Percentiles rank a stretch among this genome's conserved stretches.
Conservation (phyloP, 2,113 vertebrate species). For the Crotalus horridus region DNA sequence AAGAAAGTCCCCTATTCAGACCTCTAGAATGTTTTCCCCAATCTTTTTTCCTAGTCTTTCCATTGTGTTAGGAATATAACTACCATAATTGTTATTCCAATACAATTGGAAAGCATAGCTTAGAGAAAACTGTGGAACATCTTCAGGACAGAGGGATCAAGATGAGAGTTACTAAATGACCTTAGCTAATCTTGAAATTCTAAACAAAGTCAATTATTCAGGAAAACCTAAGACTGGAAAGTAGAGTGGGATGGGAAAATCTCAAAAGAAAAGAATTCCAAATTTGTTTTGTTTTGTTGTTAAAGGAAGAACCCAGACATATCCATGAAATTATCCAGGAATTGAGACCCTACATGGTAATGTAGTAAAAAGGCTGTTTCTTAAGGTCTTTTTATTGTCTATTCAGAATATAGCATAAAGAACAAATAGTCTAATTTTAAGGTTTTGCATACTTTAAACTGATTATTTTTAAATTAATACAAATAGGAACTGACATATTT, state of each 20-base stretch:
- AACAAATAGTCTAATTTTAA: not conserved
- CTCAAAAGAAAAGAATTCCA: not conserved
- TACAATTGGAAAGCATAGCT: not conserved
- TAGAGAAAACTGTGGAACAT: not conserved
- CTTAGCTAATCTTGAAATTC: not conserved
- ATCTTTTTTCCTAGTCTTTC: not conserved
- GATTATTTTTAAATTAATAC: not conserved
- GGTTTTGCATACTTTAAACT: not conserved
- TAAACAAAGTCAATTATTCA: not conserved
- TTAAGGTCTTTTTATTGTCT: not conserved
- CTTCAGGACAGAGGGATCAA: not conserved
- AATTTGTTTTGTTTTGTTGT: not conserved
- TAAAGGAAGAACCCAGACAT: not conserved
- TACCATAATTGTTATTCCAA: not conserved
- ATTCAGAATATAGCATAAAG: not conserved
- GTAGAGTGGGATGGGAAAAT: not conserved
- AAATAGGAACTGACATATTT: not conserved
- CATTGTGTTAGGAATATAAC: not conserved
- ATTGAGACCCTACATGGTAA: not conserved
- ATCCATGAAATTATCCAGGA: not conserved
- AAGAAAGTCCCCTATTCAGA: not conserved
- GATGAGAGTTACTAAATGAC: not conserved
- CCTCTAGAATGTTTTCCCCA: not conserved
- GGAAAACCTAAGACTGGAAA: not conserved
- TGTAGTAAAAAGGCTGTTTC: not conserved